Percentiles rank a stretch among this genome's conserved stretches.
Evolutionary conservation across 35 echinoderm and acorn worm genomes (phyloP).

Genomic region (Heliocidaris tuberculata): DNA sequence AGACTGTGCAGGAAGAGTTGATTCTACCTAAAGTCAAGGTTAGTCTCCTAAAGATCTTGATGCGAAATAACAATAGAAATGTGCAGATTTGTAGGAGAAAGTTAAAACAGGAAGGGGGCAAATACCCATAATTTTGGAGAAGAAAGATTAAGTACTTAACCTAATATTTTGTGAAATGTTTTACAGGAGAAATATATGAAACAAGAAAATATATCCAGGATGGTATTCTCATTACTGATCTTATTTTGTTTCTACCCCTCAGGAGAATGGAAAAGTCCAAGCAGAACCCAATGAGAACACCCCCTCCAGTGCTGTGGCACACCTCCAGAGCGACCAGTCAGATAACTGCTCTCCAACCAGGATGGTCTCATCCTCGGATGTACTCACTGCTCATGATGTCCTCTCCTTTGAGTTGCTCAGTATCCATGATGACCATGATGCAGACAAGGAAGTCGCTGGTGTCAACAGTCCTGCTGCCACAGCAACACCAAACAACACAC

Average conservation of each 20-base stretch:
- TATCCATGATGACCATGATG: slow-evolving; percentile 60
- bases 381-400: slow-evolving; percentile 89
- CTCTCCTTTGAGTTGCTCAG: slow-evolving; percentile 94
- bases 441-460: slow-evolving; percentile 50
- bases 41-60: neutral
- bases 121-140: no score
- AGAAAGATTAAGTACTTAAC: no score
- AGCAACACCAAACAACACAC: slow-evolving; percentile 95
- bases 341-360: slow-evolving; percentile 56
- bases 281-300: slow-evolving; percentile 48
- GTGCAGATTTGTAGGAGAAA: no score
- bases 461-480: slow-evolving; percentile 45
- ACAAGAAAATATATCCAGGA: no score
- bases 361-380: slow-evolving; percentile 72
- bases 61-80: no score
- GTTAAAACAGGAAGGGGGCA: no score
- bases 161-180: no score
- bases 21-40: slow-evolving; percentile 3
- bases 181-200: no score
- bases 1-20: slow-evolving; percentile 33
- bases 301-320: slow-evolving; percentile 65
- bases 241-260: slow-evolving; percentile 24
- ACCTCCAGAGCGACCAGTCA: slow-evolving; percentile 70
- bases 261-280: slow-evolving; percentile 38
- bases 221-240: neutral